Base-by-base conservation (phyloP, 2,797 vertebrate species). In the Peromyscus nudipes region DNA sequence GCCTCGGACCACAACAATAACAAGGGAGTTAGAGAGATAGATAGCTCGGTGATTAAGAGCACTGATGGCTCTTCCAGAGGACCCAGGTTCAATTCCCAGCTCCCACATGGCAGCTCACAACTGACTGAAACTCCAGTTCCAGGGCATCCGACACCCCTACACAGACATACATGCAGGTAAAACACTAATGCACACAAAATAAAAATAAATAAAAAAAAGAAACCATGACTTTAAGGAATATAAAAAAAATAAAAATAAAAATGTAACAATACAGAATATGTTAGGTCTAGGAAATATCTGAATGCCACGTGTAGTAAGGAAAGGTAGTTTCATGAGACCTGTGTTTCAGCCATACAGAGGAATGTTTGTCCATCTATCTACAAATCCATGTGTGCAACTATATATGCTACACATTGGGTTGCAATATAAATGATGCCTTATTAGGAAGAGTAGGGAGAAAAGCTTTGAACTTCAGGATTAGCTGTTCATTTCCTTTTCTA, bases 391-490 rank as follows among this genome's bases (percentile, higher is more conserved):
- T 9, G 69, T 57, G 81, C 31, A 92, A 92, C 64, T 95, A 49
- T 14, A 73, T 73, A 64, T 85, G 62, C 52, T 85, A 89, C 16
- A 81, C 43, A 73, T 0, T 55, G n/a, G 52, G 13, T 92, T 82
- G 55, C n/a, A 84, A 85, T 52, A 86, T 69, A 93, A 92, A 79
- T 79, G 83, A 76, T 80, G 79, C 94, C 43, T 85, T 82, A 84
- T 25, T 81, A 95, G 31, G 3, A 73, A 55, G 29, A 83, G 14
- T 43, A 88, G 81, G 80, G 8, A 92, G 85, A 86, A 77, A 62
- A 21, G 3, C 60, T 65, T 77, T 92, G 95, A 88, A 29, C 9
- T 43, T 92, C 83, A 95, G 75, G 43, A 92, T 69, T 46, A 69
- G 27, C 16, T 80, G 71, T 52, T 67, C 23, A 67, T 65, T 81